Base-by-base conservation (phyloP, 2,888 invertebrate species). In the Marronus borbonicus region DNA sequence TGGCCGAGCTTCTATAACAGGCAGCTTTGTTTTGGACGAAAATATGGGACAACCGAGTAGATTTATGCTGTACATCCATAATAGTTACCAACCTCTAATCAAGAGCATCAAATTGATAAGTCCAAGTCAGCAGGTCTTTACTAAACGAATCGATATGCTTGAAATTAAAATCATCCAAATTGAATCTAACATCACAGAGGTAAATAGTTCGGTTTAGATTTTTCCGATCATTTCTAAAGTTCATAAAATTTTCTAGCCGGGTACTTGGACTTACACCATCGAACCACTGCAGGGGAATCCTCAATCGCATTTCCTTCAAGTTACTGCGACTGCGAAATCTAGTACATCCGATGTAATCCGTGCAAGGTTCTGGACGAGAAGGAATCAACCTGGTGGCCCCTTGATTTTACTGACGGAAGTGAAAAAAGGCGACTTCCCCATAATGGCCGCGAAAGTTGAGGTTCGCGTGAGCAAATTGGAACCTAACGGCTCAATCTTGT, bases 241-340 rank as follows among this genome's bases (percentile, higher is more conserved):
- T 1, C n/a, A n/a, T 76, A 66, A 44, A 75, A 60, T 77, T 79
- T 85, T 85, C 52, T 81, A 89, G 88, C 89, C 90, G 58, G 92
- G 92, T 14, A 90, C 90, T 0, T 92, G 92, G 92, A 90, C 90
- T 0, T 92, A 92, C 84, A 90, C 89, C 28, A 90, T 92, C 44
- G 91, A 92, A 82, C 89, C 91, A 1, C 89, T 90, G 78, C 86
- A 89, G 44, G 92, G 92, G 12, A 91, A 90, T 82, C 92, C 92
- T 0, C 91, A 92, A 83, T 91, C 92, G 0, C 92, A 92, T 84
- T 91, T 90, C 83, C 89, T 92, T 0, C 92, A 92, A 87, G 91
- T 92, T 0, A 89, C 90, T 82, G 92, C 92, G 0, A 91, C 91
- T 1, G 91, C 92, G 1, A 86, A 86, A 75, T 87, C 89, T 0